Percentiles rank a stretch among this genome's conserved stretches.
phyloP scores from a whole-genome alignment of 2,797 vertebrate genomes.

The Amblyraja radiata region DNA sequence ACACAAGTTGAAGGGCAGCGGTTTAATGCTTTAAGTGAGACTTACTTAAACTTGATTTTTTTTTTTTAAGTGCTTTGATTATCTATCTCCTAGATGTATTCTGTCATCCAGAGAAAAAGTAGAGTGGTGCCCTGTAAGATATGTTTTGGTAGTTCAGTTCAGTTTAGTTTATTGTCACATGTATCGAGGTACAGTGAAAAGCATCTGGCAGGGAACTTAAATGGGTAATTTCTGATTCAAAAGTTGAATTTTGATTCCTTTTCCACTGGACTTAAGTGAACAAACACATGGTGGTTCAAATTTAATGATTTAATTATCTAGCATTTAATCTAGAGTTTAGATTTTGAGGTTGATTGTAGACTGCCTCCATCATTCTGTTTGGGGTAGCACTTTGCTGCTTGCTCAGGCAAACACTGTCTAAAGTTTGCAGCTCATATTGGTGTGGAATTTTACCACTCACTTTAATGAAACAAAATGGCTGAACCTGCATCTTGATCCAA shows the following conservation, averaged over 20 bases:
- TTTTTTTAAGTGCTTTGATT: neutral
- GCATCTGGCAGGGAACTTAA: too few species aligned
- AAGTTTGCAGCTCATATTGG: neutral
- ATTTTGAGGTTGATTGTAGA: neutral
- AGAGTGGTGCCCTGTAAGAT: neutral
- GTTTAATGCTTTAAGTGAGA: conserved; percentile 1
- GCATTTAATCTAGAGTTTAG: neutral
- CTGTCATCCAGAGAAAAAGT: neutral
- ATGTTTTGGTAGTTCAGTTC: too few species aligned
- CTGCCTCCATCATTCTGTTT: neutral
- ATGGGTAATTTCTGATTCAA: too few species aligned
- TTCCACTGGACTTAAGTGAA: neutral
- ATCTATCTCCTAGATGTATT: neutral
- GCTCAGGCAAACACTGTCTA: neutral
- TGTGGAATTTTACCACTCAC: neutral
- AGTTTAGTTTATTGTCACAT: too few species aligned
- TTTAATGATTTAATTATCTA: neutral
- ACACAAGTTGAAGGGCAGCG: neutral
- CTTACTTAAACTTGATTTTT: neutral
- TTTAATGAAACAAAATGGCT: neutral
- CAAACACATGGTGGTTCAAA: neutral
- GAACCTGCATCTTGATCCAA: neutral
- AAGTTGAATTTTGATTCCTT: neutral
- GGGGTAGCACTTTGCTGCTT: neutral
- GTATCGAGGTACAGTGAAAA: too few species aligned